Base-by-base conservation (phyloP, 2,888 invertebrate species). In the Coecobrya sp. region DNA sequence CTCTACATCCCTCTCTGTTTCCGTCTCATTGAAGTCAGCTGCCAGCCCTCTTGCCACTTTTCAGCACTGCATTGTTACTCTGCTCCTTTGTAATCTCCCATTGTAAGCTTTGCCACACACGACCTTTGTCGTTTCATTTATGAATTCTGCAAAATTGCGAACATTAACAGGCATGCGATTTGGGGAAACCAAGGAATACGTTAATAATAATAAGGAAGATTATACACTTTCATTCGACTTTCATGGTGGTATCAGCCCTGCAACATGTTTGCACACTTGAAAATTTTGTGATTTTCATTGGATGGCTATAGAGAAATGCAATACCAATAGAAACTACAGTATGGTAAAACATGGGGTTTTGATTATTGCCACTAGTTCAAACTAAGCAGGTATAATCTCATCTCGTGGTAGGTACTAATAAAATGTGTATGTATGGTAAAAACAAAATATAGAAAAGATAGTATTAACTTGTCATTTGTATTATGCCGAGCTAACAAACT, bases 1-100 rank as follows among this genome's bases (percentile, higher is more conserved):
- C 42, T 62, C 82, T 36, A 45, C 30, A 70, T n/a, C n/a, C 68
- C 84, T 70, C 89, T 22, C 70, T 36, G 30, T 70, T 89, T 89
- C 89, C 89, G 89, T 70, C 89, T 70, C 89, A 84, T 89, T 89
- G 70, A n/a, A 84, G 65, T 89, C 36, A 70, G 70, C 65, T 68
- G 19, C 81, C 87, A 30, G 49, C 27, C 25, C 25, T 19, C 62
- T 16, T 81, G 25, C 27, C 27, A 27, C 25, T 70, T 7, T 36
- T 4, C 65, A 7, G 3, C 22, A 62, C 22, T 62, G 10, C n/a
- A n/a, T 5, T 65, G 65, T 27, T 0, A 11, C 11, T 4, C 27
- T 13, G 25, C 65, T 65, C 22, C 59, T 59, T 59, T 25, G 27
- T 65, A 27, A 25, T 65, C 27, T 65, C 4, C 65, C 27, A 65